phyloP scores from a whole-genome alignment of 2,888 invertebrate genomes.

The Heliconius erato region DNA sequence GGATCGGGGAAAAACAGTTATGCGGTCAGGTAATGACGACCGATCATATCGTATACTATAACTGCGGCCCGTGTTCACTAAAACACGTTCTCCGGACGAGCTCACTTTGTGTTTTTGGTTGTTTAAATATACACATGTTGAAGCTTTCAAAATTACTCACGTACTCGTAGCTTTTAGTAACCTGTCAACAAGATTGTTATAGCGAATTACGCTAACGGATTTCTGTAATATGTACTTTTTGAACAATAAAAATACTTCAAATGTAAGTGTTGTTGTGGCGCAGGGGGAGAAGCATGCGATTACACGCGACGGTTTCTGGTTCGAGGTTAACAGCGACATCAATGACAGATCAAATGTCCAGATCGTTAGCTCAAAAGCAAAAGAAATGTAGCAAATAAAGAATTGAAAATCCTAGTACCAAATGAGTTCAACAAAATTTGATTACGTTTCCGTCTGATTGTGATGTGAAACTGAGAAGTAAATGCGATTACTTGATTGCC shows the following conservation, averaged over 20 bases:
- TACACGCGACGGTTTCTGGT: no score
- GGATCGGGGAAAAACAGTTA: constrained; percentile 82
- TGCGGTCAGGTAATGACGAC: constrained; percentile 75
- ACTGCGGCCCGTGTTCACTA: constrained; percentile 30
- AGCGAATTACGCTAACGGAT: neutral
- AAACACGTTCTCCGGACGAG: constrained; percentile 27
- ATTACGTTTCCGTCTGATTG: constrained; percentile 37
- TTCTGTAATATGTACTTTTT: neutral
- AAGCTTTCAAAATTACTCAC: constrained; percentile 4
- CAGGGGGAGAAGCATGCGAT: no score
- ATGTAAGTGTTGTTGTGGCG: no score
- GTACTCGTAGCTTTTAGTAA: constrained; percentile 12
- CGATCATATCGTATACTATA: constrained; percentile 46
- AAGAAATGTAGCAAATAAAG: neutral
- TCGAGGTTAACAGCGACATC: no score
- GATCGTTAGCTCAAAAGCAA: neutral
- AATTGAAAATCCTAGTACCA: neutral
- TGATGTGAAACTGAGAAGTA: constrained; percentile 36
- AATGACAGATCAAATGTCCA: neutral
- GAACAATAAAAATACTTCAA: no score
- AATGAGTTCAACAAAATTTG: constrained; percentile 36
- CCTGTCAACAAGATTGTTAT: neutral
- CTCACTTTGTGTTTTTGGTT: constrained; percentile 13
- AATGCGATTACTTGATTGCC: constrained; percentile 48
- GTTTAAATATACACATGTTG: constrained; percentile 17